Evolutionary conservation across 2,888 invertebrate genomes (phyloP), one percentile per base, ranked within the genome.

Genomic region (Melanostoma mellinum): DNA sequence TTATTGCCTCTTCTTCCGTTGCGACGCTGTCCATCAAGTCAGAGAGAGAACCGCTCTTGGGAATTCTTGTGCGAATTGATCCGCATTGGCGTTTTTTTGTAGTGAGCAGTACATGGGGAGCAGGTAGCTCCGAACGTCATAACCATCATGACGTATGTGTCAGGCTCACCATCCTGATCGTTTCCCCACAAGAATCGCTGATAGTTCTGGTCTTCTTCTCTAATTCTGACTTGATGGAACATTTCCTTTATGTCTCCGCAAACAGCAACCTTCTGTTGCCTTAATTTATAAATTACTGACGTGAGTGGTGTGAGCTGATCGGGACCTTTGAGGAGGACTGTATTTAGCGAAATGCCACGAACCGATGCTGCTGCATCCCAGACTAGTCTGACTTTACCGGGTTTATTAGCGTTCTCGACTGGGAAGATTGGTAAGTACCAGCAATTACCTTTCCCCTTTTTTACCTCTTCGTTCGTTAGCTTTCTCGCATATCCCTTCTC

Each of bases 281-380:
- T 20, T 1, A 20, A 20, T 20, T 20, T 20, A 20, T 20, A 20
- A 20, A 90, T 65, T 0, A 90, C 87, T 2, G 88, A 88, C 0
- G 87, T 76, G 36, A 90, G 74, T 3, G 89, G 86, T 6, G 86
- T 84, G 0, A 88, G 69, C 3, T 89, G 61, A 56, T 89, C 88
- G 0, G 89, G 88, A 3, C 89, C 89, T 9, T 84, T 76, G 5
- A 88, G 55, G 6, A 90, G 60, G 4, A 79, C 20, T 9, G 86
- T 86, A 71, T 88, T 88, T 20, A 88, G 58, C 20, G 78, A 84
- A 5, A 81, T 38, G 3, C 87, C 87, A n/a, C 85, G 30, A 5
- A 52, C 67, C 20, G 69, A 85, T 0, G 87, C 87, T 9, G 88
- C 88, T 2, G 88, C 88, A 72, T 88, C 88, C 60, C 75, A 87